These are phyloP conservation scores for Empidonax alnorum DNA, from an alignment of 2,113 vertebrate genomes.

Conservation along the genomic window DNA sequence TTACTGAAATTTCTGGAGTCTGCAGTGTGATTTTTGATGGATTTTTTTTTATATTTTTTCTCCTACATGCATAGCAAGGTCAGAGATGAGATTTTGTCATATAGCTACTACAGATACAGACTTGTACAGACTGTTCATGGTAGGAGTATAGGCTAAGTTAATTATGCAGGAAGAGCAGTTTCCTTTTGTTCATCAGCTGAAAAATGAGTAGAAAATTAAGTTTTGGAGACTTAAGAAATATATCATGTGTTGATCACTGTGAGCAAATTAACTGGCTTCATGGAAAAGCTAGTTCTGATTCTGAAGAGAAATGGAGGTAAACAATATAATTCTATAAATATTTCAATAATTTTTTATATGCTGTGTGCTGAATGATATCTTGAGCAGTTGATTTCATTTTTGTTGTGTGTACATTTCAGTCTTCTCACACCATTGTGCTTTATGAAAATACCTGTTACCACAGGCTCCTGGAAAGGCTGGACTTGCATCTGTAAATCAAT, in stretches of 20 bases:
- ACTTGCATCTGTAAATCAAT: background rate
- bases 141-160: background rate
- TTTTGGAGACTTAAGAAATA: background rate
- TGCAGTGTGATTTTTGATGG: background rate
- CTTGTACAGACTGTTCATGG: background rate
- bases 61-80: background rate
- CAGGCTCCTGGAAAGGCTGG: background rate
- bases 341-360: background rate
- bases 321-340: background rate
- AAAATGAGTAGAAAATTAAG: slow-evolving; percentile 36
- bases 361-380: background rate
- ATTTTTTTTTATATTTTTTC: background rate
- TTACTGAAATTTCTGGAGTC: background rate
- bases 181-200: slow-evolving; percentile 31
- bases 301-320: background rate
- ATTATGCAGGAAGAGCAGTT: slow-evolving; percentile 16
- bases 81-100: background rate
- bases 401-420: background rate
- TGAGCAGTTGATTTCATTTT: background rate
- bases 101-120: background rate
- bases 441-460: background rate
- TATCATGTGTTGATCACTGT: slow-evolving; percentile 6
- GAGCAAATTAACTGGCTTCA: slow-evolving; percentile 9
- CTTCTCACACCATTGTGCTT: background rate
- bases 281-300: background rate